Evolutionary conservation across 2,888 invertebrate genomes (phyloP).

Genomic region (Nipponacmea schrenckii): DNA sequence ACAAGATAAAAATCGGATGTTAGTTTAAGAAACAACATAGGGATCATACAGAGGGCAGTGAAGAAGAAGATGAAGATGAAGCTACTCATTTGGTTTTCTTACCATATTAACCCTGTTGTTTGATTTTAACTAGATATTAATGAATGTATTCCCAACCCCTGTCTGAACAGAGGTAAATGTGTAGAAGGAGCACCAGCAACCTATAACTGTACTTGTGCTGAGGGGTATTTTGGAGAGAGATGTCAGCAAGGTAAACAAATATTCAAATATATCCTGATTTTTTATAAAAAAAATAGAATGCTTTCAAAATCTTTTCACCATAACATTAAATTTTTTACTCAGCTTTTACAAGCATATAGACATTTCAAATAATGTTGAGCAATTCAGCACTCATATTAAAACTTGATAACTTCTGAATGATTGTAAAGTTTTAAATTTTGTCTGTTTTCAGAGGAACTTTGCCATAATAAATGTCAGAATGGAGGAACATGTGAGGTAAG

Average conservation of each 20-base stretch:
- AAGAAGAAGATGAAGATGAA: no score
- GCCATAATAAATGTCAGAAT: slow-evolving; percentile 47
- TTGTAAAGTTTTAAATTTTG: neutral
- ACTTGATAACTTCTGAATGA: neutral
- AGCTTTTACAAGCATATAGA: neutral
- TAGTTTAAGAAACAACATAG: no score
- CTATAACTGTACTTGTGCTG: slow-evolving; percentile 20
- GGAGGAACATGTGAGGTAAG: slow-evolving; percentile 49
- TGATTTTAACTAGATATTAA: slow-evolving; percentile 78
- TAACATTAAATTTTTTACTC: neutral
- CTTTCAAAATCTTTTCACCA: neutral
- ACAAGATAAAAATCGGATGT: no score
- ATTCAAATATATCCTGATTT: no score
- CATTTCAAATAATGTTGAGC: neutral
- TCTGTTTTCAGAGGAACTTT: slow-evolving; percentile 30
- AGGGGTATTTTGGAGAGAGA: slow-evolving; percentile 23
- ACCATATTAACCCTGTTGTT: neutral
- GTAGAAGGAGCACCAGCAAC: slow-evolving; percentile 75
- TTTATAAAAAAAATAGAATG: no score
- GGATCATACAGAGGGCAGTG: no score
- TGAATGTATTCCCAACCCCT: slow-evolving; percentile 92
- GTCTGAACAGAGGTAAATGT: slow-evolving; percentile 91
- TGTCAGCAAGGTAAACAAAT: slow-evolving; percentile 26
- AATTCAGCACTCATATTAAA: neutral
- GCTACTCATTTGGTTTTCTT: no score